Conservation (phyloP, 2,797 vertebrate genomes). For the Hybognathus amarus region DNA sequence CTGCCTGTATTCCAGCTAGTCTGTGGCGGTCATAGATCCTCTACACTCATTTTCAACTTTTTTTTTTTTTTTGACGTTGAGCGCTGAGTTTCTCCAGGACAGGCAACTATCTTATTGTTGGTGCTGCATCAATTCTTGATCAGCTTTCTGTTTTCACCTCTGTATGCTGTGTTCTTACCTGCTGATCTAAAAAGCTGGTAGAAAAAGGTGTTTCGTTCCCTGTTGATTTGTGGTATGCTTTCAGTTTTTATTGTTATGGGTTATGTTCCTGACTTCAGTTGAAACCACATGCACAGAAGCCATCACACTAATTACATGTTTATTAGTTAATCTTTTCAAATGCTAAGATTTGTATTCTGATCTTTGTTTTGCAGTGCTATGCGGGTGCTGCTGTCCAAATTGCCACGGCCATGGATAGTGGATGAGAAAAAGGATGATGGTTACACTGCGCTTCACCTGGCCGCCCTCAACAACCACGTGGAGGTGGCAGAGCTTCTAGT, state of each 20-base stretch:
- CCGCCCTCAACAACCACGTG: conserved; percentile 97
- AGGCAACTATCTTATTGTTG: background rate
- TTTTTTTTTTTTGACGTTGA: background rate
- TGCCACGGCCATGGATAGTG: conserved; percentile 98
- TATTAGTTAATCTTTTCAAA: background rate
- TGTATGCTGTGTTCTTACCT: background rate
- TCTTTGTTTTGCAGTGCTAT: conserved; percentile 83
- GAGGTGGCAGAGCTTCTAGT: conserved; percentile 85
- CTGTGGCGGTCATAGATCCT: background rate
- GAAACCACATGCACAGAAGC: conserved; percentile 54
- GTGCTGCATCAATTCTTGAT: conserved; percentile 53
- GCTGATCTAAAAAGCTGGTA: conserved; percentile 12
- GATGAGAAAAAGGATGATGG: conserved; percentile 99
- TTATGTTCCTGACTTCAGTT: conserved; percentile 48
- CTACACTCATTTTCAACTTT: background rate
- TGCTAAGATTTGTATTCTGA: background rate
- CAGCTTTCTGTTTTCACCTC: conserved; percentile 30
- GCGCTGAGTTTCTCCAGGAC: background rate
- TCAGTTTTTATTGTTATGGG: background rate
- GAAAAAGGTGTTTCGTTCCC: conserved; percentile 38
- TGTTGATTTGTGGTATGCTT: conserved; percentile 35
- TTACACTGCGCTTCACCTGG: conserved; percentile 96
- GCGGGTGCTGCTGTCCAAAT: conserved; percentile 95
- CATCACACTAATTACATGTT: background rate
- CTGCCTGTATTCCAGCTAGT: background rate